These are phyloP conservation scores for Edolisoma coerulescens DNA, from an alignment of 2,113 vertebrate genomes.

Conservation along the genomic window DNA sequence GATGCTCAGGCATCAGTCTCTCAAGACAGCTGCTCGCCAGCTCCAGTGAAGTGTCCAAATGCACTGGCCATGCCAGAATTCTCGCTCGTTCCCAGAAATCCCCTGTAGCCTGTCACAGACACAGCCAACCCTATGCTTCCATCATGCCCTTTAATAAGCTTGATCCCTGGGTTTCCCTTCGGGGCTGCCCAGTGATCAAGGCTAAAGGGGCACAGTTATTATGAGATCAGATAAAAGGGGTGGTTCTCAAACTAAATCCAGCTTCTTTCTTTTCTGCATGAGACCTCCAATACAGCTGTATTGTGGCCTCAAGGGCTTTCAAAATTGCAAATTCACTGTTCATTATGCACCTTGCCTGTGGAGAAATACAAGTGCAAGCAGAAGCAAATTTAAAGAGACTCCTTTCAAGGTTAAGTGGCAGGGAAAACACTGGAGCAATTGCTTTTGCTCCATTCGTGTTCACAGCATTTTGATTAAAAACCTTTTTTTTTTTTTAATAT, in stretches of 20 bases:
- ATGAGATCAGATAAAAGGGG: neutral
- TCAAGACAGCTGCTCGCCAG: neutral
- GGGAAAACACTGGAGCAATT: neutral
- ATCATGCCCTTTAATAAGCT: neutral
- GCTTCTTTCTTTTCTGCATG: neutral
- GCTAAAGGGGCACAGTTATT: neutral
- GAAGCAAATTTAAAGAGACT: neutral
- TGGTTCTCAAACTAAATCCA: neutral
- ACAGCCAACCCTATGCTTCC: neutral
- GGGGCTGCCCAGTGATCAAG: neutral
- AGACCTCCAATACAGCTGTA: neutral
- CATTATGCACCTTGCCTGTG: neutral
- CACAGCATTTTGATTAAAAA: neutral
- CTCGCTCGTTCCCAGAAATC: neutral
- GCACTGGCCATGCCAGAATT: neutral
- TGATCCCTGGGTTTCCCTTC: neutral
- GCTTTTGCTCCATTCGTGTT: neutral
- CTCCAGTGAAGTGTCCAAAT: neutral
- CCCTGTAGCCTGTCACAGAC: neutral
- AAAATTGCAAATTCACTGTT: neutral
- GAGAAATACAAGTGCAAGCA: neutral
- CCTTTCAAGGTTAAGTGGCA: neutral
- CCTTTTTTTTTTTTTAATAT: neutral
- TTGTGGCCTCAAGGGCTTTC: neutral
- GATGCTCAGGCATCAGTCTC: neutral